Base-by-base conservation (phyloP, 2,888 invertebrate genomes). In the Unio pictorum region DNA sequence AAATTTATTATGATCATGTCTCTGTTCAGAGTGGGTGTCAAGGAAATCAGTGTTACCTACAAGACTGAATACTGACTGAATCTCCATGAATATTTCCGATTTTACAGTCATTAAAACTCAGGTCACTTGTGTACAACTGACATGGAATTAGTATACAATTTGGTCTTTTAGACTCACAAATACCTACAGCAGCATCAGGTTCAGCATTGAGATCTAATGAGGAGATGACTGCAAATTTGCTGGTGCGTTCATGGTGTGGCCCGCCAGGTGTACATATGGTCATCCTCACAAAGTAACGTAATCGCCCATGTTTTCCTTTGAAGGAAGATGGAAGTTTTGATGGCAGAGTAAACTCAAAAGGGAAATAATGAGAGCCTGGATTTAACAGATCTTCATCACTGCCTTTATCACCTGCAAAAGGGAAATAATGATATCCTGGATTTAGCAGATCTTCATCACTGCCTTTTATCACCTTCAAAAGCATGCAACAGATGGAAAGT, bases 341-440 rank as follows among this genome's bases (percentile, higher is more conserved):
- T 56, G 85, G 85, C 67, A 86, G 76, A 28, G 80, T 82, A 75
- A 86, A 86, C 74, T 86, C 86, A 71, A 86, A 86, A 67, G 86
- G 86, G 74, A 86, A 86, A 72, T 86, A 86, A 73, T 86, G 85
- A 8, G 86, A 86, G 26, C 86, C 86, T n/a, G 86, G 77, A 64
- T 86, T 85, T 20, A 86, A 73, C 17, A 85, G 72, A 66, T 84
- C 84, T 68, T 86, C 86, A 71, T 83, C 81, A 64, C 80, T 81
- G 62, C 85, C 83, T 72, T 86, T 85, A 67, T 86, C 86, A 55
- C 83, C 86, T 86, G 81, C 26, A 81, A 81, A 61, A 64, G n/a
- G 30, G 15, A 67, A 28, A 55, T 23, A 65, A 34, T 23, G 3
- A 45, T 5, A 63, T 7, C n/a, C 23, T 34, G 34, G 34, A 34